Conservation (phyloP, 2,113 vertebrate genomes). For the Takifugu flavidus region DNA sequence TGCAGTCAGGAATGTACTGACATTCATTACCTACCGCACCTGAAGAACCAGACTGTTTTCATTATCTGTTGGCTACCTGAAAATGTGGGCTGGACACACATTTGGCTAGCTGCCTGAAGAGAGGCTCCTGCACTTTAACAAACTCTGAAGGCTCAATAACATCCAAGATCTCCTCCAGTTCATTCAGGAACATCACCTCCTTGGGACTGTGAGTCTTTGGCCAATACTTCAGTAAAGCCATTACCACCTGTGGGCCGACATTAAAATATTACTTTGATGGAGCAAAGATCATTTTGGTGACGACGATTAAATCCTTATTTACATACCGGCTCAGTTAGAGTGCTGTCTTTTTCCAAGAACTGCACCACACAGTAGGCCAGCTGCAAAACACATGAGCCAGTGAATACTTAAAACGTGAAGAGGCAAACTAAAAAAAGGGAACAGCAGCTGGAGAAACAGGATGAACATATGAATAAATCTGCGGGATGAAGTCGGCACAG, state of each 20-base stretch:
- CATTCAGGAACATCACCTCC: conserved; percentile 98
- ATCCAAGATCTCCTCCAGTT: conserved; percentile 95
- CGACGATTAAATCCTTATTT: neutral
- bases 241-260: conserved; percentile 82
- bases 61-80: conserved; percentile 72
- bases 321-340: conserved; percentile 94
- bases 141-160: conserved; percentile 97
- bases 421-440: conserved; percentile 1
- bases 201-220: conserved; percentile 99
- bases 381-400: conserved; percentile 66
- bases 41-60: too few species aligned
- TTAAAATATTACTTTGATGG: neutral
- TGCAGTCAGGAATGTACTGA: neutral
- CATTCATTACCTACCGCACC: neutral
- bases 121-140: conserved; percentile 96
- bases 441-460: neutral
- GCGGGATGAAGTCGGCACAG: neutral
- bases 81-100: conserved; percentile 98
- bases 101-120: conserved; percentile 95
- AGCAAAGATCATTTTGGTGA: neutral
- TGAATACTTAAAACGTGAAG: conserved; percentile 5
- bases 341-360: conserved; percentile 98
- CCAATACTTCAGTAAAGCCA: conserved; percentile 98
- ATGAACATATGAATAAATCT: neutral
- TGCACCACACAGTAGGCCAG: conserved; percentile 97